Evolutionary conservation across 2,888 invertebrate genomes (phyloP), one percentile per base, ranked within the genome.

Genomic region (Eristalinus aeneus): DNA sequence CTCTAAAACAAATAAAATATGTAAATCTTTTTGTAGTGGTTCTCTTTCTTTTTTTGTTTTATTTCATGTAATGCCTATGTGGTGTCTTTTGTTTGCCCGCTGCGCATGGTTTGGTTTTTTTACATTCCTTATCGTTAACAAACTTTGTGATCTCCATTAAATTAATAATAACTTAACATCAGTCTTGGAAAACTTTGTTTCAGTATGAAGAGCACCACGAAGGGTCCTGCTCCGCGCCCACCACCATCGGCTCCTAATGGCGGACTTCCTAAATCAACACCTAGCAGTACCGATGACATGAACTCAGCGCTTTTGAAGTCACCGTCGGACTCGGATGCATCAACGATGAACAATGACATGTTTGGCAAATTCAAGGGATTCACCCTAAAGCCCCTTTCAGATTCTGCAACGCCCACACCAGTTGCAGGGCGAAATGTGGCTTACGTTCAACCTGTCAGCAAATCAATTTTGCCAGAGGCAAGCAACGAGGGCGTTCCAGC

Each of bases 301-400:
- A 94, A 95, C 91, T 96, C 96, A 16, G 95, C 96, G 6, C 92
- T 96, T 0, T 92, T 96, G 0, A 93, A 94, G 75, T 93, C 93
- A 12, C 94, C 94, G 73, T 93, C 94, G 0, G 94, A 92, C 92
- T 93, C 93, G 22, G 94, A 94, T 0, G 91, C 93, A 16, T 93
- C 93, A 0, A 92, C 93, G 63, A 89, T 92, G 88, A 93, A 93
- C 89, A 93, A 93, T 81, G 95, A 95, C 89, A 95, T 97, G 93
- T 97, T 97, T 91, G 97, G 97, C 0, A 96, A 97, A 89, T 97
- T 97, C 93, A 97, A 96, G 92, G 97, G 97, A 0, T 97, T 97
- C 92, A 95, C 96, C 0, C 93, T 97, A 60, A 91, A 92, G 12
- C 93, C 93, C 0, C 88, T 93, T 32, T 91, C 91, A 75, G 91